Evolutionary conservation across 2,888 invertebrate genomes (phyloP).

Genomic region (Clitarchus hookeri): DNA sequence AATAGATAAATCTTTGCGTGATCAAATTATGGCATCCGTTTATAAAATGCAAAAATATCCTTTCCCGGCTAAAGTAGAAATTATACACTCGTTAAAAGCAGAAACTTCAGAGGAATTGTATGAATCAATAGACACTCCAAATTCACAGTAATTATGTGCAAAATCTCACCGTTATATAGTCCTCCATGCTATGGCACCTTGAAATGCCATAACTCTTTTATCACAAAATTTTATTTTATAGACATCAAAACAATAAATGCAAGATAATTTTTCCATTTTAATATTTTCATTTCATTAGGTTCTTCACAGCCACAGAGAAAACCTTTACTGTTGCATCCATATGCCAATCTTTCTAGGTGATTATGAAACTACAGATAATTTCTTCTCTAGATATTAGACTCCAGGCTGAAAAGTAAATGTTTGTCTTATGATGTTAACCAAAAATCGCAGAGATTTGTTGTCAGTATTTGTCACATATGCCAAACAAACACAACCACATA

Average conservation of each 20-base stretch:
- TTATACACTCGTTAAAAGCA: not conserved
- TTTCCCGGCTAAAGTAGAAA: not conserved
- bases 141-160: not conserved
- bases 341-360: no score
- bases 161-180: not conserved
- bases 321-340: no score
- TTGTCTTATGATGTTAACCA: no score
- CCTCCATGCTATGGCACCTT: not conserved
- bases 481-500: no score
- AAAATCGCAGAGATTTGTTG: no score
- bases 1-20: not conserved
- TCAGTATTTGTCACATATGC: no score
- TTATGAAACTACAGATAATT: no score
- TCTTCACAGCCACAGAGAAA: not conserved
- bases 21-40: conserved; percentile 25
- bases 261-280: not conserved
- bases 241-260: not conserved
- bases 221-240: not conserved
- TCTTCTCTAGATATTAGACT: no score
- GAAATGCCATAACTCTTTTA: not conserved
- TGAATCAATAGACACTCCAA: conserved; percentile 28
- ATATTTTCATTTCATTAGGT: not conserved
- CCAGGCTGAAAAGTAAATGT: no score
- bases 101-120: conserved; percentile 26
- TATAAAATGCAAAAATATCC: conserved; percentile 11